Evolutionary conservation across 1,140 invertebrate genomes (phyloP).

Genomic region (Pseudomyrmex pallidus): DNA sequence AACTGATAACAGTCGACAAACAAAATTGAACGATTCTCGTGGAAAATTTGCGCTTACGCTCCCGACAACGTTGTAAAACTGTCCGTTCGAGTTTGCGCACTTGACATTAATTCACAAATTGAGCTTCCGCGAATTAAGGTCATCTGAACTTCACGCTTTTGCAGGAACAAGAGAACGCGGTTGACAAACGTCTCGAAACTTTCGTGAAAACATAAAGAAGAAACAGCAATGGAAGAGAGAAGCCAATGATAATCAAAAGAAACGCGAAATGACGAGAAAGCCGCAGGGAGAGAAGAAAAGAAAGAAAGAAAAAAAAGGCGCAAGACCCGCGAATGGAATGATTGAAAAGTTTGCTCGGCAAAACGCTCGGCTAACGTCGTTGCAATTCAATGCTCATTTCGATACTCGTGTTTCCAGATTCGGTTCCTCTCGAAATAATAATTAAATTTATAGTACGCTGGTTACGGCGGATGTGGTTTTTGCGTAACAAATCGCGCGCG

Average conservation of each 20-base stretch:
- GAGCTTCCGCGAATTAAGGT: constrained; percentile 57
- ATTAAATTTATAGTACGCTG: constrained; percentile 72
- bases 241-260: background rate
- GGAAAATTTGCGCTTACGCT: constrained; percentile 34
- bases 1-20: constrained; percentile 49
- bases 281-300: background rate
- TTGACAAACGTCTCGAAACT: constrained; percentile 47
- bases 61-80: constrained; percentile 27
- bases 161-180: constrained; percentile 39
- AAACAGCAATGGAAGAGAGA: background rate
- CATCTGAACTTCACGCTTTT: constrained; percentile 18
- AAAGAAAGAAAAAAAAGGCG: too few species aligned
- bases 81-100: constrained; percentile 59
- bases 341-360: constrained; percentile 19
- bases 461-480: constrained; percentile 66
- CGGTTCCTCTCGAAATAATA: constrained; percentile 55
- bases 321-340: constrained; percentile 13
- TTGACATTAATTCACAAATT: constrained; percentile 71
- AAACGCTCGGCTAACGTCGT: constrained; percentile 21
- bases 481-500: constrained; percentile 15
- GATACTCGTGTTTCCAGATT: constrained; percentile 9
- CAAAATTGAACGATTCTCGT: constrained; percentile 29
- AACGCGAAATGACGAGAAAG: background rate
- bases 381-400: constrained; percentile 33
- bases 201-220: constrained; percentile 13